Evolutionary conservation across 2,888 invertebrate genomes (phyloP).

Genomic region (Machimus rusticus): DNA sequence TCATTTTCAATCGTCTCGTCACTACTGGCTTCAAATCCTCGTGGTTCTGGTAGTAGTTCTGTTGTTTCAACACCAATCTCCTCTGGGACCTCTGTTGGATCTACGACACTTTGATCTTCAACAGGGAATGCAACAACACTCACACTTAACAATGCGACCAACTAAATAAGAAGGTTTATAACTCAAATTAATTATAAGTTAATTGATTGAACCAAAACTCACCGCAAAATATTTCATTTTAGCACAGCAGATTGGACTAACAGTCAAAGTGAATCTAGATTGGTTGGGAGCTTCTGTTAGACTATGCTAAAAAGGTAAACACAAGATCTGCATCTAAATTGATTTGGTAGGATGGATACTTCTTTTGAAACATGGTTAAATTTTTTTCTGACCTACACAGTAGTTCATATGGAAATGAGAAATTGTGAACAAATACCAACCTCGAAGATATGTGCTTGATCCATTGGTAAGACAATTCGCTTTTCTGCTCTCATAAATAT

Average conservation of each 20-base stretch:
- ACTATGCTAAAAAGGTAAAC: slow-evolving; percentile 12
- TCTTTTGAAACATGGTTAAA: neutral
- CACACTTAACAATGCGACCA: neutral
- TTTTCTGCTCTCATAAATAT: neutral
- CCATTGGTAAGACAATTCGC: neutral
- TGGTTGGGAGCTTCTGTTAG: neutral
- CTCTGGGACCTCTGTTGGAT: neutral
- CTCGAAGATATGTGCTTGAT: neutral
- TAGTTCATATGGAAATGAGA: neutral
- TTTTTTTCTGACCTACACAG: neutral
- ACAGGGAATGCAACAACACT: neutral
- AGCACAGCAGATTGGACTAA: neutral
- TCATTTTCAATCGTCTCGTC: neutral
- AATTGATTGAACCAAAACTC: neutral
- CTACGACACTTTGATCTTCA: neutral
- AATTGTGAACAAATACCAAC: neutral
- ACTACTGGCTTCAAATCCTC: neutral
- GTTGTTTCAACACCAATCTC: neutral
- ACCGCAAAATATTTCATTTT: neutral
- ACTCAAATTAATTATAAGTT: neutral
- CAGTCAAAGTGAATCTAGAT: neutral
- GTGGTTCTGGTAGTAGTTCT: neutral
- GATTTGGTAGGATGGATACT: neutral
- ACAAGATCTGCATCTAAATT: neutral
- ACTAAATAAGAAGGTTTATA: neutral